Evolutionary conservation across 2,888 invertebrate genomes (phyloP), one percentile per base, ranked within the genome.

Genomic region (Lasioglossum malachurum): DNA sequence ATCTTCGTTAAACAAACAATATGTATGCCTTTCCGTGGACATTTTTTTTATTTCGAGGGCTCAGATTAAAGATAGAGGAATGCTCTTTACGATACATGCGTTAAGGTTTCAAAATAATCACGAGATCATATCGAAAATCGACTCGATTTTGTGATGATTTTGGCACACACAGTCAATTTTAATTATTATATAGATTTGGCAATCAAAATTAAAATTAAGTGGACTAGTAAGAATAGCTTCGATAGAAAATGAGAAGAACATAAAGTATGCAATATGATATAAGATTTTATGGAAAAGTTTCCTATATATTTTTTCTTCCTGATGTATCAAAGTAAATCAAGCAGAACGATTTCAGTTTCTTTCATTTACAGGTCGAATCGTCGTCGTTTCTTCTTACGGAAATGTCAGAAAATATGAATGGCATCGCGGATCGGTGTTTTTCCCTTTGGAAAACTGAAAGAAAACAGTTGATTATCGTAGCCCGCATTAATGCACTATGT

Each of bases 391-490:
- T 57, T 57, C 14, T 60, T 4, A 1, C 5, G 0, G 23, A 53
- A 14, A 27, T 0, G 12, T 60, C 1, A 5, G 31, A 31, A 5
- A 31, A 31, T 31, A 19, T 64, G 31, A 19, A 27, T 31, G 31
- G 16, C 8, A 8, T 31, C 16, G 31, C 16, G 31, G 31, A 76
- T 67, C 19, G n/a, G 49, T 35, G 46, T 35, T 82, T 84, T 41
- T 49, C 31, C 16, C 78, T 49, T 64, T 67, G 57, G 44, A 78
- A 35, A 38, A 35, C 19, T 31, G 31, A 8, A 31, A 31, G 64
- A 35, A 84, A 81, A 82, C 60, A 79, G 77, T 73, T 80, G 82
- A 86, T 88, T 90, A 90, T 86, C 90, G 72, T 76, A 79, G 78
- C 80, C 76, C 77, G 82, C 79, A 88, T 60, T 72, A 78, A 82